phyloP scores from a whole-genome alignment of 2,113 vertebrate genomes.

The Triplophysa siluroides region DNA sequence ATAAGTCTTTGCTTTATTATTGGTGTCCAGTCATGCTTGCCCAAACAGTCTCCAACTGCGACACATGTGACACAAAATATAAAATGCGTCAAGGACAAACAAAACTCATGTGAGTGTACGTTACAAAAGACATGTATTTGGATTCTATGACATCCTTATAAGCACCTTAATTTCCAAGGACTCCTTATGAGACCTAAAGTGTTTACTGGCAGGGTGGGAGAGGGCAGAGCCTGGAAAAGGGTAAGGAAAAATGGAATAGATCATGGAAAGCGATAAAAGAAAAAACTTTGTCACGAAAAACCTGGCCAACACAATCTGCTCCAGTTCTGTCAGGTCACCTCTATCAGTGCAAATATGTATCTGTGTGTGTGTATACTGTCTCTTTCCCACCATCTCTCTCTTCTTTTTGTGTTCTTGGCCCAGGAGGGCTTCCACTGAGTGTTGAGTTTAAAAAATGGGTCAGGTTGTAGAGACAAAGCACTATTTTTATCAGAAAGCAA shows the following conservation, averaged over 20 bases:
- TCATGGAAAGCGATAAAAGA: slow-evolving; percentile 61
- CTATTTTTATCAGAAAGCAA: slow-evolving; percentile 77
- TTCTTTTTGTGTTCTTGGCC: slow-evolving; percentile 49
- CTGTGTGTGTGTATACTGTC: slow-evolving; percentile 48
- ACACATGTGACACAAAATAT: background rate
- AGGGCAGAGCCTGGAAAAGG: too few relatives aligned
- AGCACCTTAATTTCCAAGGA: slow-evolving; percentile 23
- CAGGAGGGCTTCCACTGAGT: slow-evolving; percentile 69
- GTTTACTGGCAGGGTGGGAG: slow-evolving; percentile 5
- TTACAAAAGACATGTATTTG: too few relatives aligned
- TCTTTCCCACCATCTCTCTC: slow-evolving; percentile 39
- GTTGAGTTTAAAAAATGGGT: slow-evolving; percentile 75
- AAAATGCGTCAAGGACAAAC: too few relatives aligned
- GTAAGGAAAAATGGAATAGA: too few relatives aligned
- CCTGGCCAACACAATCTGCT: slow-evolving; percentile 56
- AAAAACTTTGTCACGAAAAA: slow-evolving; percentile 53
- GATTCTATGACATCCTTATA: too few relatives aligned
- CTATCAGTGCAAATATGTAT: slow-evolving; percentile 67
- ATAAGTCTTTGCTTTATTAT: slow-evolving; percentile 20
- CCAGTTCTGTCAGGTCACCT: slow-evolving; percentile 73
- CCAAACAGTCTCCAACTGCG: slow-evolving; percentile 8
- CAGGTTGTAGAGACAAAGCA: slow-evolving; percentile 67
- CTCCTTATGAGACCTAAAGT: slow-evolving; percentile 47
- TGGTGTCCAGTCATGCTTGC: slow-evolving; percentile 27
- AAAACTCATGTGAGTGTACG: too few relatives aligned